Base-by-base conservation (phyloP, 2,888 invertebrate species). In the Oligia latruncula region DNA sequence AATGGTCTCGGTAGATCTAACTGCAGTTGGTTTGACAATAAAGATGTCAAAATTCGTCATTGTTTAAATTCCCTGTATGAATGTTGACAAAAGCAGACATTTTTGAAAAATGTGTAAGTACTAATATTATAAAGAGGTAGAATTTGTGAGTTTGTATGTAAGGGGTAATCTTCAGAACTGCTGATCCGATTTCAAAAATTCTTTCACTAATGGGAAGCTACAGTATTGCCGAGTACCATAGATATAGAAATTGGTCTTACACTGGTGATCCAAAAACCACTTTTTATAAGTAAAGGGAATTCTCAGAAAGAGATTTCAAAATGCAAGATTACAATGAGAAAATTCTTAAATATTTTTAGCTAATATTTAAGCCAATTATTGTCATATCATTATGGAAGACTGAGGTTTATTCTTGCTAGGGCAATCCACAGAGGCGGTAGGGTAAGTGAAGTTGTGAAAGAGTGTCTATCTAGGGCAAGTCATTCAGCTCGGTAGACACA, bases 371-470 rank as follows among this genome's bases (percentile, higher is more conserved):
- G n/a, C 23, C 62, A 62, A 64, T 80, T 80, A 80, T 80, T 80
- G 80, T 81, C 80, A 74, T 68, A 68, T 80, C n/a, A 20, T 11
- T 58, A 46, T 49, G 81, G 80, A 73, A 80, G 80, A 80, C 80
- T 40, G 20, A 8, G n/a, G 35, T 49, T 62, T n/a, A 64, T 78
- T 46, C 2, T n/a, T 46, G 62, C 1, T 6, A 43, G 29, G 1
- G 35, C 4, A 49, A 77, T 60, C 4, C 17, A 40, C 29, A 29
- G 29, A 29, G 29, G 29, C 29, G 29, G 17, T n/a, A 55, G 17
- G 15, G 11, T 55, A 46, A 43, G 20, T 0, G 1, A 49, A 65
- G 9, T n/a, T 70, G 3, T 43, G 29, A 11, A 35, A 13, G 3
- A 35, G 15, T 15, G 4, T 29, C n/a, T 67, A 76, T 55, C 5